Percentiles rank a stretch among this genome's conserved stretches.
Evolutionary conservation across 2,113 vertebrate species (phyloP).

Genomic region (Neodon shergylaensis): DNA sequence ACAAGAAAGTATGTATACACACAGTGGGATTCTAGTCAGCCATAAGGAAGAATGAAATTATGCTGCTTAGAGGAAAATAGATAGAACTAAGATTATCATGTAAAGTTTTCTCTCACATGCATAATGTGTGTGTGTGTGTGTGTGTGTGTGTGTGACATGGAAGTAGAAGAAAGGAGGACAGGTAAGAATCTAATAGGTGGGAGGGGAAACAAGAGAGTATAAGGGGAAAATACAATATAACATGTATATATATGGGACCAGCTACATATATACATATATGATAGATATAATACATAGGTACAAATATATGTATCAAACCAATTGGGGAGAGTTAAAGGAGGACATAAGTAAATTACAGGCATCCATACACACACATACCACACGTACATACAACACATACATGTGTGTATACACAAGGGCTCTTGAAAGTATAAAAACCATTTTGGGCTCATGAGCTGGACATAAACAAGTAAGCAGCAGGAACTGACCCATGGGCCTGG

Average conservation of each 20-base stretch:
- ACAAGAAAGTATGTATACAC: not conserved
- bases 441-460: not conserved
- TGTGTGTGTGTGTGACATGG: not conserved
- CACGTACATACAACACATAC: not conserved
- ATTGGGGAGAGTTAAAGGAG: not conserved
- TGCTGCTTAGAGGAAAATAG: not conserved
- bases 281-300: not conserved
- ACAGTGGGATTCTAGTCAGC: not conserved
- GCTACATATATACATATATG: not conserved
- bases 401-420: not conserved
- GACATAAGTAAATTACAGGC: not conserved
- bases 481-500: not conserved
- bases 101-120: not conserved
- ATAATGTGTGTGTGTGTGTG: not conserved
- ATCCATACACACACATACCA: not conserved
- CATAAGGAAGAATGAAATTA: not conserved
- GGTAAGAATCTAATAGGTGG: not conserved
- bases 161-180: not conserved
- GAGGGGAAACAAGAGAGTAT: not conserved
- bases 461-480: not conserved
- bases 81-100: not conserved
- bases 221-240: not conserved
- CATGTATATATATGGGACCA: too few relatives aligned
- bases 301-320: not conserved
- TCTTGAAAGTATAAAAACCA: not conserved